Base-by-base conservation (phyloP, 2,113 vertebrate species). In the Pongo abelii region DNA sequence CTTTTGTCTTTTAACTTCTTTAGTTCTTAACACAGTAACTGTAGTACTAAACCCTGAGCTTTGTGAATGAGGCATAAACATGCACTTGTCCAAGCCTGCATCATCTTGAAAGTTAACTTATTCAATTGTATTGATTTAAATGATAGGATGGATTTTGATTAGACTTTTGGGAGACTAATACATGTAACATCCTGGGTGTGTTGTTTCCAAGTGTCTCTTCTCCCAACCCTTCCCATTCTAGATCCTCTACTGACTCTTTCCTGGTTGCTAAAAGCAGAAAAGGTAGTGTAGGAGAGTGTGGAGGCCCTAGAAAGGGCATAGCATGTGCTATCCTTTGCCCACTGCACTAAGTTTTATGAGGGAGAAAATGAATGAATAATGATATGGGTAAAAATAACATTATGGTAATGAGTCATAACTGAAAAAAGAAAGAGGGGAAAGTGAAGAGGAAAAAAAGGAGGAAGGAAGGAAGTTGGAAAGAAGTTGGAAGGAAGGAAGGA, bases 41-140 rank as follows among this genome's bases (percentile, higher is more conserved):
- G 27, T 32, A 89, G 35, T 48, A 43, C 32, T 94, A 61, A 57
- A 48, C 9, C n/a, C n/a, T 83, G 9, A 89, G 14, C 25, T 75
- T 74, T 89, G 35, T 84, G 22, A 10, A 48, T 43, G 67, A 94
- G n/a, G 6, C 59, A 88, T 50, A n/a, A 79, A 43, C 67, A 86
- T 30, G 20, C 8, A 85, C 35, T 64, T 86, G 48, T 32, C 22
- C 8, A 57, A 94, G 7, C 27, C 6, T 96, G 87, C 78, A 50
- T 81, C 17, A 70, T 77, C 8, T 57, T 89, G 16, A 95, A 77
- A 95, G 14, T 80, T 48, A 87, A 83, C 84, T 96, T 92, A 84
- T 74, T 52, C 86, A 80, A 84, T 32, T 64, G 12, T 59, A 93
- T 81, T 91, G n/a, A 84, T 46, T 91, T 93, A 91, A 91, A 75